Conservation (phyloP, 2,888 invertebrate genomes). For the Pristionchus arcanus region DNA sequence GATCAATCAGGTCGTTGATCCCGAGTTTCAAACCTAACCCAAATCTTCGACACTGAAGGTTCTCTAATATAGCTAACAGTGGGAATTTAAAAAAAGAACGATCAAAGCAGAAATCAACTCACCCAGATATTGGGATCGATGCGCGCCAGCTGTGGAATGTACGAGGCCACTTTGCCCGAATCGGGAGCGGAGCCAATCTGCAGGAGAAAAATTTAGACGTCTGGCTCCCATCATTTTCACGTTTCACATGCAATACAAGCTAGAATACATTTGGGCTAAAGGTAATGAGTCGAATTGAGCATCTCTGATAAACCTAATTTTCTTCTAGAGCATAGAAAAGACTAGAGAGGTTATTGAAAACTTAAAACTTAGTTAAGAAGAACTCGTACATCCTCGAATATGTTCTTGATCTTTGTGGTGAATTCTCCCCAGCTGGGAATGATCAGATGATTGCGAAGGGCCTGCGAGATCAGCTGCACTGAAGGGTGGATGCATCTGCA, state of each 20-base stretch:
- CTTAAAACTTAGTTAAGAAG: no score
- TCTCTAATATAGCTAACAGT: neutral
- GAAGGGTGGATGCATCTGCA: slow-evolving; percentile 30
- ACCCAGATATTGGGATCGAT: slow-evolving; percentile 53
- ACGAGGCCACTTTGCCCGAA: slow-evolving; percentile 81
- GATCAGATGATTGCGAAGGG: slow-evolving; percentile 86
- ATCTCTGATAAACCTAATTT: no score
- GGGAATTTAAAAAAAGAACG: neutral
- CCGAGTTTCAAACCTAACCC: no score
- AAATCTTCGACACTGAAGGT: no score
- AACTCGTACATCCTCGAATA: slow-evolving; percentile 89
- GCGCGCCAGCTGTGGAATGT: slow-evolving; percentile 95
- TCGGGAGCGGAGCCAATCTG: slow-evolving; percentile 58
- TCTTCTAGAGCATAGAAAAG: no score
- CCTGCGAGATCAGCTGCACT: slow-evolving; percentile 41
- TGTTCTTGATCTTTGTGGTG: slow-evolving; percentile 92
- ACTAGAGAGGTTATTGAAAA: no score
- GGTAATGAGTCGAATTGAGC: no score
- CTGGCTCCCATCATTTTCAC: neutral
- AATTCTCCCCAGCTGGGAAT: slow-evolving; percentile 95
- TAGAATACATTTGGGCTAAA: no score
- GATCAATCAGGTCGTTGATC: no score
- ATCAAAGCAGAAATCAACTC: slow-evolving; percentile 37
- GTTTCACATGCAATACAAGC: neutral
- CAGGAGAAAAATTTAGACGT: neutral